phyloP scores from a whole-genome alignment of 2,113 vertebrate species.

The Oryzias woworae region DNA sequence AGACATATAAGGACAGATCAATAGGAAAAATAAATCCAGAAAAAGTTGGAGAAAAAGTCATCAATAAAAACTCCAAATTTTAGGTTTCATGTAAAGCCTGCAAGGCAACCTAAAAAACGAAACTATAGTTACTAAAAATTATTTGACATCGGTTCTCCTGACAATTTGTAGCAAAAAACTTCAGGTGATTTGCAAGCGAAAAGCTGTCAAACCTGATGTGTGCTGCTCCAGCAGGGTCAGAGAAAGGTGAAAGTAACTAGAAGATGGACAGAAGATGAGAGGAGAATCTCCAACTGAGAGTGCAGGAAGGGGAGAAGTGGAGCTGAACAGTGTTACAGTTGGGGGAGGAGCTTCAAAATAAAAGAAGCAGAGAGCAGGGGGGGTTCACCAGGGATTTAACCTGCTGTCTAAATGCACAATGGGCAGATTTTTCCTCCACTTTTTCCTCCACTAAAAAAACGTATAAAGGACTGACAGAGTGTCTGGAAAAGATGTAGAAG shows the following conservation, averaged over 20 bases:
- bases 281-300: slow-evolving; percentile 39
- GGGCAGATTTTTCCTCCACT: too few relatives aligned
- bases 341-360: slow-evolving; percentile 54
- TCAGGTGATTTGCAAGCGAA: slow-evolving; percentile 7
- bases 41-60: too few relatives aligned
- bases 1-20: background rate
- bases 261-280: slow-evolving; percentile 41
- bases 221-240: slow-evolving; percentile 49
- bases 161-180: background rate
- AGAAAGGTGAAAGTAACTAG: slow-evolving; percentile 22
- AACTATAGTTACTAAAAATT: too few relatives aligned
- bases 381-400: slow-evolving; percentile 14
- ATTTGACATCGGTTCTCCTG: too few relatives aligned
- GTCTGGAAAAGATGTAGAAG: too few relatives aligned
- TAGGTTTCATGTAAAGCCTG: too few relatives aligned
- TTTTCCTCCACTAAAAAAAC: too few relatives aligned
- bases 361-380: background rate
- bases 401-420: slow-evolving; percentile 3
- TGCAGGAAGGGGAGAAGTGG: slow-evolving; percentile 29
- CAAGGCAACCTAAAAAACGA: too few relatives aligned
- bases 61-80: too few relatives aligned
- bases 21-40: background rate
- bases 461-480: too few relatives aligned
- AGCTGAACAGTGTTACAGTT: background rate
- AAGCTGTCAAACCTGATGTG: slow-evolving; percentile 59